Evolutionary conservation across 2,113 vertebrate species (phyloP), one percentile per base, ranked within the genome.

Genomic region (Clarias magur): DNA sequence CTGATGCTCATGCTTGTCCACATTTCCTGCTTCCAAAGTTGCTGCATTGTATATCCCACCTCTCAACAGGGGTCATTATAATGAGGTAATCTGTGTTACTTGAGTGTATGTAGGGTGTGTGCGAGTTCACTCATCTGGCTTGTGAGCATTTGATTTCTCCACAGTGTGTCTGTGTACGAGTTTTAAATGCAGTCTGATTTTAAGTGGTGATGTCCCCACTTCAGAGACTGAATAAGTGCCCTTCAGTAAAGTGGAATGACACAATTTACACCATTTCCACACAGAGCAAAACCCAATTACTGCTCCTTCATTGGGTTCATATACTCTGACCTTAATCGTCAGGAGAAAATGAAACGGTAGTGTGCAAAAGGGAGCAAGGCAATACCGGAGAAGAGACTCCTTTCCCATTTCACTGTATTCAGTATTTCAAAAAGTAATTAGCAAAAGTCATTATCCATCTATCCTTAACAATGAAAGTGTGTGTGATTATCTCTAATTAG

Each of bases 401-500:
- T 25, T 80, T 75, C 48, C 63, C 65, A 42, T 88, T 79, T 83
- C 57, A 7, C 68, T 78, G 83, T 82, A 81, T 80, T 89, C 85
- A 75, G 54, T 80, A 83, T 90, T 87, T 80, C 30, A 83, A 19
- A 75, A 82, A 27, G 82, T 84, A 89, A 90, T 89, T 90, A 87
- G 48, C 72, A 60, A 57, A 86, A 84, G 80, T 80, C 80, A 89
- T 90, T 89, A 89, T 85, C 86, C 68, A 67, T 78, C 63, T 53
- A 80, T 86, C 25, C 23, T 80, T 88, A 82, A 82, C 82, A 80
- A 59, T 83, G 83, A n/a, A 59, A 23, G 10, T 21, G 21, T 81
- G 79, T 85, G 82, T 89, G 88, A 90, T 89, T 65, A 72, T 68
- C 85, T 87, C 80, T 87, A 87, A 89, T 88, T 89, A 86, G 86